Conservation (phyloP, 2,797 vertebrate species). For the Syncerus caffer region DNA sequence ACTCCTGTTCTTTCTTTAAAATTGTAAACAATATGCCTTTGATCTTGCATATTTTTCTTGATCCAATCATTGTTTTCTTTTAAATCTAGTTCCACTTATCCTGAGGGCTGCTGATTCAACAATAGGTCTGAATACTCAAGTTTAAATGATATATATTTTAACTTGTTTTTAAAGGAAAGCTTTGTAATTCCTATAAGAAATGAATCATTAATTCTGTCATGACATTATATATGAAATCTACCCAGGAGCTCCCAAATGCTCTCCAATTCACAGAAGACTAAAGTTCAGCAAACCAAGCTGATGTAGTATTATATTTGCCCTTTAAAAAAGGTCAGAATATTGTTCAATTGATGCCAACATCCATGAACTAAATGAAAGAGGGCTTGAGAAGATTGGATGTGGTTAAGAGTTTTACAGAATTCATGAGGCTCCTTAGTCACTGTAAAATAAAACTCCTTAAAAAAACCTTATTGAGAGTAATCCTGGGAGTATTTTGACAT, state of each 20-base stretch:
- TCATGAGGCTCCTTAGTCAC: constrained; percentile 59
- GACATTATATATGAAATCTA: constrained; percentile 77
- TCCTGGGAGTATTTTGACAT: constrained; percentile 46
- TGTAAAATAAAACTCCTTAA: constrained; percentile 59
- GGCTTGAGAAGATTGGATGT: constrained; percentile 64
- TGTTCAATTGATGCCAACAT: constrained; percentile 76
- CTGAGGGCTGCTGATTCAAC: constrained; percentile 72
- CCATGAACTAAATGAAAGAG: constrained; percentile 74
- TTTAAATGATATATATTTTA: constrained; percentile 68
- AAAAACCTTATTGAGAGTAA: constrained; percentile 26
- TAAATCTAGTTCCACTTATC: constrained; percentile 53
- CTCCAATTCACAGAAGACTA: constrained; percentile 74
- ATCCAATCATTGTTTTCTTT: constrained; percentile 67
- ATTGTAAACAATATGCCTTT: constrained; percentile 53
- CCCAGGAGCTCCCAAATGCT: constrained; percentile 70
- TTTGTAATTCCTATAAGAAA: constrained; percentile 72
- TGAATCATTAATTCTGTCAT: constrained; percentile 77
- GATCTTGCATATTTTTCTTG: constrained; percentile 72
- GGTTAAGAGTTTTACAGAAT: constrained; percentile 65
- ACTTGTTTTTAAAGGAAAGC: constrained; percentile 68
- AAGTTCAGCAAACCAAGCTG: constrained; percentile 77
- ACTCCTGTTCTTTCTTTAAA: constrained; percentile 62
- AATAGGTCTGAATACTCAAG: constrained; percentile 58
- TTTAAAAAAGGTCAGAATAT: constrained; percentile 80
- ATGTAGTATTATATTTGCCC: constrained; percentile 78